Evolutionary conservation across 2,888 invertebrate genomes (phyloP).

Genomic region (Coelopa pilipes): DNA sequence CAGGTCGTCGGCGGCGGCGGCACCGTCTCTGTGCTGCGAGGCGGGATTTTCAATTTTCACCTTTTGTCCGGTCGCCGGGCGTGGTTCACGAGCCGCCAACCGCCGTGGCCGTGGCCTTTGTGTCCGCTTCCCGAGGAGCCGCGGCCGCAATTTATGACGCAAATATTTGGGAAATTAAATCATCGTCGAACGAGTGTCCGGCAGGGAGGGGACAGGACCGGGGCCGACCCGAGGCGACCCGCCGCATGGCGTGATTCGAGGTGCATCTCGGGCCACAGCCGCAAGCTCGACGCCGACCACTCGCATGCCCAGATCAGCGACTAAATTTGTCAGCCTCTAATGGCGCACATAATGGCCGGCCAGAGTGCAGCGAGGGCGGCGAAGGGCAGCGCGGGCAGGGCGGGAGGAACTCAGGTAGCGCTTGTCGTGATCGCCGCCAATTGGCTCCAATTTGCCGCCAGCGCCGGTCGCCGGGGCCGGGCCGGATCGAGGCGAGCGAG

Average conservation of each 20-base stretch:
- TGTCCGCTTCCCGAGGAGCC: neutral
- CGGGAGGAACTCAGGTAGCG: neutral
- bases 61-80: neutral
- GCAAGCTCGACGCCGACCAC: too few relatives aligned
- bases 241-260: too few relatives aligned
- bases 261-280: too few relatives aligned
- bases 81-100: conserved; percentile 13
- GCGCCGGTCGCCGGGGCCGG: too few relatives aligned
- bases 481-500: too few relatives aligned
- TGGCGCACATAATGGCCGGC: neutral
- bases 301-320: too few relatives aligned
- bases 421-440: conserved; percentile 2
- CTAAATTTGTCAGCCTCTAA: conserved; percentile 13
- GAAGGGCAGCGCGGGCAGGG: too few relatives aligned
- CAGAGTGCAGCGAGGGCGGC: too few relatives aligned
- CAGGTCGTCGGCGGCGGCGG: conserved; percentile 5
- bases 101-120: too few relatives aligned
- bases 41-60: neutral
- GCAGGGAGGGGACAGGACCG: too few relatives aligned
- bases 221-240: too few relatives aligned
- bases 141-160: conserved; percentile 20
- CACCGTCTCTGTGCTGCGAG: neutral
- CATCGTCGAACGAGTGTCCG: neutral
- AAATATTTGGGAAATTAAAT: conserved; percentile 30
- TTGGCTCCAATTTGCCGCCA: conserved; percentile 21